phyloP scores from a whole-genome alignment of 2,888 invertebrate species.

The Serrognathus titanus region DNA sequence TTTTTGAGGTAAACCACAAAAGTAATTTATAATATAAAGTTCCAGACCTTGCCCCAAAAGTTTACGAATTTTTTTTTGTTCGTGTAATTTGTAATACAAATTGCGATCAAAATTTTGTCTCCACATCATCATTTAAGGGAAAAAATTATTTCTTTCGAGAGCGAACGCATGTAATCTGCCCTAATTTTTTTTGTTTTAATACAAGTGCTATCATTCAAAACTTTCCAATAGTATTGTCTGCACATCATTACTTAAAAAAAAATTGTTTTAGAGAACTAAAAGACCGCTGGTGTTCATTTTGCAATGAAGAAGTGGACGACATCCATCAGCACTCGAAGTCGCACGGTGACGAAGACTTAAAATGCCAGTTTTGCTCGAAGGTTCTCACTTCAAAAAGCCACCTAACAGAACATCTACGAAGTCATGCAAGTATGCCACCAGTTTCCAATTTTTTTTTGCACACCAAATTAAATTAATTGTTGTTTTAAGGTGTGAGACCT shows the following conservation, averaged over 20 bases:
- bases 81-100: no score
- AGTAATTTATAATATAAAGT: no score
- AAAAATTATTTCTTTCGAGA: conserved; percentile 20
- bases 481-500: conserved; percentile 2
- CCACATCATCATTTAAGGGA: conserved; percentile 1
- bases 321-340: conserved; percentile 27
- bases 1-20: no score
- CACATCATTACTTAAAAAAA: conserved; percentile 1
- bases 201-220: no score
- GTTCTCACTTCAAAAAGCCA: conserved; percentile 31
- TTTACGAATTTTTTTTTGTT: no score
- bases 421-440: conserved; percentile 33
- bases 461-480: neutral
- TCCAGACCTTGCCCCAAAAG: no score
- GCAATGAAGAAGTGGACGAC: conserved; percentile 34
- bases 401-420: conserved; percentile 36
- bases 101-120: no score
- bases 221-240: no score
- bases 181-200: no score
- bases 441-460: no score
- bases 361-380: conserved; percentile 38
- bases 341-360: conserved; percentile 28
- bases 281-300: conserved; percentile 36
- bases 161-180: no score
- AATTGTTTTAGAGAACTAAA: conserved; percentile 33